Base-by-base conservation (phyloP, 2,888 invertebrate genomes). In the Dione vanillae region DNA sequence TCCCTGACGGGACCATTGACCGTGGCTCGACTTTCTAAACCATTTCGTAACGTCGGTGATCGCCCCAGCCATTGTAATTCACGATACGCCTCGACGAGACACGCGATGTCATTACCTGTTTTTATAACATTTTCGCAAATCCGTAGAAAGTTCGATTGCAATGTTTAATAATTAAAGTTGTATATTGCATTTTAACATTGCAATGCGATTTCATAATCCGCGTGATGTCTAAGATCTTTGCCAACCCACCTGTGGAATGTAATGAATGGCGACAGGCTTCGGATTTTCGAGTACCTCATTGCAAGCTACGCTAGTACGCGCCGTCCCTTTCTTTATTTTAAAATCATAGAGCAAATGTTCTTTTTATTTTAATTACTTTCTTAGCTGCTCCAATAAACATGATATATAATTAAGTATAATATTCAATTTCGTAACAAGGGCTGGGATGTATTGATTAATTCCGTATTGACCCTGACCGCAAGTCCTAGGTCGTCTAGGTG, bases 11-110 rank as follows among this genome's bases (percentile, higher is more conserved):
- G 92, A 88, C 90, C 90, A 85, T 86, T 90, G 92, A 91, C 92
- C 92, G 92, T 92, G 91, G 88, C 80, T 83, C 84, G 84, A 88
- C 93, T 93, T 93, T 93, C 93, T 92, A 92, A 91, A 90, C 80
- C 87, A 83, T 91, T 86, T 91, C 88, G 92, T 92, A 92, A 92
- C 87, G 81, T 71, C 87, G 86, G 87, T 86, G 89, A 88, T 90
- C 89, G 90, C 85, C 85, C 85, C 78, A 82, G 78, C 87, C 84
- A 90, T 90, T 91, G 91, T 90, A 88, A 89, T 89, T 88, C 91
- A 87, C 89, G 86, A 86, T 86, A 88, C 85, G 86, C 81, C 85
- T 85, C 83, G 81, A 72, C 84, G 83, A 77, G 77, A 86, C 91
- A 91, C 90, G 92, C 92, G 88, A 92, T 86, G 83, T 84, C 85